phyloP scores from a whole-genome alignment of 1,140 invertebrate species.

The Calliphora vicina region DNA sequence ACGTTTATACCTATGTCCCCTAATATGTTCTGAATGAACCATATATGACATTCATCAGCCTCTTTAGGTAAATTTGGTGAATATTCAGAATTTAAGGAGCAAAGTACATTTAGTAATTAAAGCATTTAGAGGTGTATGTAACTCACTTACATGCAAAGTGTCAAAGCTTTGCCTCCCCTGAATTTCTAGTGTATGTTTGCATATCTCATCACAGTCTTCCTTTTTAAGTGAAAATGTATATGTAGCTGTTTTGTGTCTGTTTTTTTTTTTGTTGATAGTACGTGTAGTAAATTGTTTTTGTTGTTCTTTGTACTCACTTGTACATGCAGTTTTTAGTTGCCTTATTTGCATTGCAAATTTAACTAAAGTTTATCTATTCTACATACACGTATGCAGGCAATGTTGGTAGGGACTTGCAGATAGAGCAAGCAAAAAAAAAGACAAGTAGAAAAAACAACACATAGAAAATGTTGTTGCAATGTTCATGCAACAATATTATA shows the following conservation, averaged over 20 bases:
- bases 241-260: neutral
- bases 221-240: neutral
- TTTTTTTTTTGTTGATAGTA: neutral
- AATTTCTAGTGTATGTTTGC: too few relatives aligned
- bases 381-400: neutral
- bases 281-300: neutral
- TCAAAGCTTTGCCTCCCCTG: too few relatives aligned
- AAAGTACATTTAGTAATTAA: too few relatives aligned
- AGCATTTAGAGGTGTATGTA: too few relatives aligned
- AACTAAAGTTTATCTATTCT: constrained; percentile 11
- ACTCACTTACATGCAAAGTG: too few relatives aligned
- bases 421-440: neutral
- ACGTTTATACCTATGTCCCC: too few relatives aligned
- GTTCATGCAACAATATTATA: neutral
- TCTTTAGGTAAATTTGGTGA: too few relatives aligned
- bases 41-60: too few relatives aligned
- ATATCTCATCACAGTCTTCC: neutral
- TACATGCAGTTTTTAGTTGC: neutral
- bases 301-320: too few relatives aligned
- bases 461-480: neutral
- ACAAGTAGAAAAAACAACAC: too few relatives aligned
- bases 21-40: too few relatives aligned
- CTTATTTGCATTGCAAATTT: constrained; percentile 3
- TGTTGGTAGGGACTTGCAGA: neutral
- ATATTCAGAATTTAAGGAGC: too few relatives aligned